Base-by-base conservation (phyloP, 2,888 invertebrate species). In the Drosophila niveifrons region DNA sequence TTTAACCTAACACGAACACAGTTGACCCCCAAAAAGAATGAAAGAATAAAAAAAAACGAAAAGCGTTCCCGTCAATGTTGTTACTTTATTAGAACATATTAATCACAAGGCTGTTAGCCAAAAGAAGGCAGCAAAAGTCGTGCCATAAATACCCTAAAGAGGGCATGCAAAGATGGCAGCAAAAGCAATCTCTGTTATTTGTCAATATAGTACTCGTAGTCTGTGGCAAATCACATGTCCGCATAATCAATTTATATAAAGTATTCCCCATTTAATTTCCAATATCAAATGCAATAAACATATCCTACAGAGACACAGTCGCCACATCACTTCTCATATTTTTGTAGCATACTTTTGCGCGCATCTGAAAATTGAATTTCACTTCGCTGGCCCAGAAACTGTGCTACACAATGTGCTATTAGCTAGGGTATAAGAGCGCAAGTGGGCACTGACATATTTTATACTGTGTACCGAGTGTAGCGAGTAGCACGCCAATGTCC, bases 71-170 rank as follows among this genome's bases (percentile, higher is more conserved):
- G 64, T 72, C 75, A 77, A 73, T 69, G 64, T 46, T 63, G 43
- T 52, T 62, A 58, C 72, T 78, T 80, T 73, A 78, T 78, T 78
- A 52, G 69, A 70, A 64, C 51, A 52, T 63, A 77, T 79, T 80
- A 79, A 80, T 79, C 80, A 80, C 64, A 58, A 23, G 18, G 46
- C 66, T 59, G 62, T 56, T 56, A 52, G 43, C 44, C 9, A 34
- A 15, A 51, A 51, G 18, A n/a, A 28, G 18, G 17, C 44, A 44
- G 34, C 13, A 28, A 31, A 53, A 15, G 44, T 52, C 67, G 66
- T 44, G 28, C 8, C 11, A 29, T 41, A 34, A 72, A 74, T 74
- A 77, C 74, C 44, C 77, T 76, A 50, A 18, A 36, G 7, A 15
- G 8, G 15, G 15, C 13, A 39, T 39, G 36, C 36, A 41, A 31